phyloP scores from a whole-genome alignment of 2,113 vertebrate genomes.

The Caloenas nicobarica region DNA sequence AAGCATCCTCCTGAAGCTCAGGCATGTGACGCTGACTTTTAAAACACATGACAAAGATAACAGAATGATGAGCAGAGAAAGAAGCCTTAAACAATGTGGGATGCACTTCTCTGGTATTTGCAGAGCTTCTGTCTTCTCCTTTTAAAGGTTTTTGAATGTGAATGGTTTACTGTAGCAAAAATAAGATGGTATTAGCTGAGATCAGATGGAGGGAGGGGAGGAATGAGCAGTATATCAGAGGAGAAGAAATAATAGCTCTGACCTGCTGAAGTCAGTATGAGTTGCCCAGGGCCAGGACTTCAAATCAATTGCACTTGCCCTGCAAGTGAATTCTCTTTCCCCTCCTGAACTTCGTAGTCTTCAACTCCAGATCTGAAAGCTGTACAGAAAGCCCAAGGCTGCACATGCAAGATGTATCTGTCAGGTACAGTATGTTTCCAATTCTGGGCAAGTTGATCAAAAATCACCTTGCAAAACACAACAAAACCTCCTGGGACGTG shows the following conservation, averaged over 20 bases:
- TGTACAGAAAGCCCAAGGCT: neutral
- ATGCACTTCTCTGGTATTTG: neutral
- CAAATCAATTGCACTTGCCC: neutral
- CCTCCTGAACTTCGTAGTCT: neutral
- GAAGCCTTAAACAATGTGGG: neutral
- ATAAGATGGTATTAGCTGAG: neutral
- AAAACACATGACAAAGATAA: neutral
- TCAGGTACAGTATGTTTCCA: neutral
- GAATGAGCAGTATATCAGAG: neutral
- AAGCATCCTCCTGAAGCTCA: neutral
- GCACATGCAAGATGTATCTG: neutral
- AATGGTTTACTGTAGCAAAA: neutral
- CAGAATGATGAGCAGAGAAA: neutral
- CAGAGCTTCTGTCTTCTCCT: neutral
- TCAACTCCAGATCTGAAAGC: neutral
- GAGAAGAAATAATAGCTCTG: neutral
- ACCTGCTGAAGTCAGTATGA: neutral
- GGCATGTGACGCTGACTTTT: neutral
- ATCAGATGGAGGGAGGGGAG: neutral
- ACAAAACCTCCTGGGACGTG: neutral
- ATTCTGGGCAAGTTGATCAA: constrained; percentile 4
- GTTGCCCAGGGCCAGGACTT: neutral
- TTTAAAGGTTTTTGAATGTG: neutral
- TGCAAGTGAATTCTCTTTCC: neutral
- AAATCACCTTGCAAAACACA: constrained; percentile 28